These are phyloP conservation scores for Oikopleura albicans DNA, from an alignment of 23 tunicate species.

Conservation along the genomic window DNA sequence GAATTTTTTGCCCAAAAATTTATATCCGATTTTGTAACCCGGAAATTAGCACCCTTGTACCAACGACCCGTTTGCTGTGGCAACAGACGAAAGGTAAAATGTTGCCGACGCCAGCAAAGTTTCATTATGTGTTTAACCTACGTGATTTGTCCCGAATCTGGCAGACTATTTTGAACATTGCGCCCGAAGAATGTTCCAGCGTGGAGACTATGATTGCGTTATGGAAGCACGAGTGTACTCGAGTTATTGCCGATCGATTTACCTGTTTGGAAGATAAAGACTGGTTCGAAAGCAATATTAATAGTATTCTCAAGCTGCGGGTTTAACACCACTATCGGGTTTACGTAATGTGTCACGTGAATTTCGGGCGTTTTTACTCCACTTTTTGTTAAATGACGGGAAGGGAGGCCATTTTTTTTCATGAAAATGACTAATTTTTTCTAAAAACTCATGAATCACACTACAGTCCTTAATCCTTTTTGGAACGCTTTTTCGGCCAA, in stretches of 20 bases:
- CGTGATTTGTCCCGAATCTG: conserved; percentile 93
- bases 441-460: no score
- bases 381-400: no score
- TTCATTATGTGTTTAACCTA: conserved; percentile 95
- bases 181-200: conserved; percentile 30
- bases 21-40: no score
- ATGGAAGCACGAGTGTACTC: conserved; percentile 79
- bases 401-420: no score
- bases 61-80: conserved; percentile 73
- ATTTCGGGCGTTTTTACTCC: no score
- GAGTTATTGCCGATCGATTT: conserved; percentile 89
- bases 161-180: conserved; percentile 76
- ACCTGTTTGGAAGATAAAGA: conserved; percentile 52
- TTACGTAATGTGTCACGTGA: no score
- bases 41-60: no score
- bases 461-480: no score
- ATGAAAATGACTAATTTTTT: no score
- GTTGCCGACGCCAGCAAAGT: conserved; percentile 97
- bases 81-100: conserved; percentile 89
- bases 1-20: no score
- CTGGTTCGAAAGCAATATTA: conserved; percentile 56
- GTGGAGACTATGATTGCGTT: conserved; percentile 25
- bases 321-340: no score
- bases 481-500: no score
- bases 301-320: conserved; percentile 30